Base-by-base conservation (phyloP, 64 coral and sea anemone genomes). In the Actinia equina region DNA sequence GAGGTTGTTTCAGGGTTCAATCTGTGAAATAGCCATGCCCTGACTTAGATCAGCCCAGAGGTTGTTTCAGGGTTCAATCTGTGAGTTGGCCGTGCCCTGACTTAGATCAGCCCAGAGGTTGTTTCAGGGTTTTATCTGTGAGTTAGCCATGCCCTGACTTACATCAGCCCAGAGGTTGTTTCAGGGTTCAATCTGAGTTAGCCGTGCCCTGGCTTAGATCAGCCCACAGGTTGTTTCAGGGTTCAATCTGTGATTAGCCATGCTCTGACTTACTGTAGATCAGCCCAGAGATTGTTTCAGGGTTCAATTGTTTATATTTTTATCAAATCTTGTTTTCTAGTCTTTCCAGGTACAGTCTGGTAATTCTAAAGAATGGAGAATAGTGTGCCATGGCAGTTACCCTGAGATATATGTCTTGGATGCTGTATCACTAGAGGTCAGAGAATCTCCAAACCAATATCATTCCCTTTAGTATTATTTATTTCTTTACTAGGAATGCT, bases 311-410 rank as follows among this genome's bases (percentile, higher is more conserved):
- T 20, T 65, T 7, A 22, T 64, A 57, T 64, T 14, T 20, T 65
- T 37, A 49, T 46, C 0, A 1, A 17, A 22, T 15, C 25, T 13
- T 87, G 57, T 77, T 77, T 83, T 95, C 19, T 67, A 98, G 96
- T 94, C 96, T 77, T 98, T 98, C 23, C 93, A 98, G 52, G 86
- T 98, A 15, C 62, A 87, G 22, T 86, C 84, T 91, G 91, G 91
- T 18, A 92, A 82, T 58, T 77, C 80, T 37, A 98, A 98, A 90
- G 96, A 98, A 63, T 98, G 96, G 96, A 83, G 96, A 58, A 51
- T 98, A 82, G 91, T 98, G 22, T 98, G 96, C 42, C 91, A 95
- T 93, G 96, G 96, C 8, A 94, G 93, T 59, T 98, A 95, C 82
- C 90, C 90, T 86, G 96, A 98, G 87, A 92, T 98, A 77, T 93